Evolutionary conservation across 2,888 invertebrate genomes (phyloP).

Genomic region (Campaea margaritaria): DNA sequence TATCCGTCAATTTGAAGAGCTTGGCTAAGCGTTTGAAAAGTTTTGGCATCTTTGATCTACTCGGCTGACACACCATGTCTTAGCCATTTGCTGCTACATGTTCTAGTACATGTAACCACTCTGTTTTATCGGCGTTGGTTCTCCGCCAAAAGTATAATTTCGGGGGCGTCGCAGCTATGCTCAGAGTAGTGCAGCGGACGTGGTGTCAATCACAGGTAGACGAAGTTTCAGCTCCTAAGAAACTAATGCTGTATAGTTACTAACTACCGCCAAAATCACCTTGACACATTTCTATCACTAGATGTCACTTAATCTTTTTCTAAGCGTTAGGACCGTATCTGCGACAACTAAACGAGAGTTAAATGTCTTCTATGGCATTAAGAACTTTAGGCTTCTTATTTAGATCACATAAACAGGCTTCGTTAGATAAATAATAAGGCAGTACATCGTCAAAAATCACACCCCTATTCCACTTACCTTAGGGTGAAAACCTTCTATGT

Average conservation of each 20-base stretch:
- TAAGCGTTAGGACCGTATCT: neutral
- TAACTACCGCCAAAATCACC: too few relatives aligned
- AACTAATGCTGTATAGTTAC: too few relatives aligned
- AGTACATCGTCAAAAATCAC: neutral
- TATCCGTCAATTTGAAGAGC: slow-evolving; percentile 2
- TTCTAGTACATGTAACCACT: slow-evolving; percentile 35
- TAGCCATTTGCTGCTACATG: slow-evolving; percentile 32
- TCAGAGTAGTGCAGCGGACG: slow-evolving; percentile 43
- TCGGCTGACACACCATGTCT: slow-evolving; percentile 30
- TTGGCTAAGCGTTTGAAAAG: slow-evolving; percentile 24
- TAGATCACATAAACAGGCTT: neutral
- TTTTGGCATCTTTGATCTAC: slow-evolving; percentile 37
- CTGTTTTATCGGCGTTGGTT: slow-evolving; percentile 58
- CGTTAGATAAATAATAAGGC: neutral
- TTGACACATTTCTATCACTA: too few relatives aligned
- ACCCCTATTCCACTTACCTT: too few relatives aligned
- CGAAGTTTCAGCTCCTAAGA: slow-evolving; percentile 3
- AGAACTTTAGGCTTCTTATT: neutral
- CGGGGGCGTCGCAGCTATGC: slow-evolving; percentile 52
- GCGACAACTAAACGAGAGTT: neutral
- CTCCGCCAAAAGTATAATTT: slow-evolving; percentile 68
- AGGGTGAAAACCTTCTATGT: too few relatives aligned
- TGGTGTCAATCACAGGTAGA: slow-evolving; percentile 55
- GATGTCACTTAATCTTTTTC: too few relatives aligned
- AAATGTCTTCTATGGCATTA: neutral